Evolutionary conservation across 2,888 invertebrate genomes (phyloP), one percentile per base, ranked within the genome.

Genomic region (Cyaniris semiargus): DNA sequence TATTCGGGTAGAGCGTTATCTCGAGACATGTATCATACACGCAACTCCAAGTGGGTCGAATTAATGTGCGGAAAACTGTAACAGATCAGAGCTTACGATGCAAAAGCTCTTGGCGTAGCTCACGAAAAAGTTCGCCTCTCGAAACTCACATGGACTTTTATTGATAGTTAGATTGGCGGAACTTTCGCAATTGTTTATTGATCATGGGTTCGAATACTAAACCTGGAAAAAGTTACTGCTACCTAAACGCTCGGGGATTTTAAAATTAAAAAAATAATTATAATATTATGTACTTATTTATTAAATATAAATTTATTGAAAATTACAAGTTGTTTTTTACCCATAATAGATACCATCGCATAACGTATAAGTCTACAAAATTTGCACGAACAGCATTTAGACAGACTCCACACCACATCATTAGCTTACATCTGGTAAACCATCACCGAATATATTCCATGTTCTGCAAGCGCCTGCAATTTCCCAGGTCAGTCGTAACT

Each of bases 401-500:
- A 53, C 18, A 1, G 53, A 53, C 53, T 18, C 53, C 53, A 18
- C 18, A 18, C 18, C 53, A 18, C 53, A 18, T 18, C 53, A 53
- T 53, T 53, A 53, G 53, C 53, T 18, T 53, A 53, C 44, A 44
- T 44, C 53, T 53, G 53, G 21, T 60, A 23, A 23, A 3, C 13
- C 60, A 23, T 23, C 23, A 60, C 21, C 58, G 58, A 58, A 58
- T 58, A 58, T 60, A 60, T 60, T 60, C 60, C 60, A 60, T 60
- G 60, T 23, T 60, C 60, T 23, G 60, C 70, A 23, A 60, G 21
- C 60, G 60, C 60, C 60, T 60, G 27, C 70, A 71, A 76, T 76
- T 76, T 76, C 76, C 76, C 76, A 48, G 76, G 76, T 76, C 76
- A 71, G 56, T 76, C 76, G 76, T 76, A 76, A 76, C 44, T 38